Evolutionary conservation across 1,140 invertebrate genomes (phyloP), one percentile per base, ranked within the genome.

Genomic region (Euwallacea similis): DNA sequence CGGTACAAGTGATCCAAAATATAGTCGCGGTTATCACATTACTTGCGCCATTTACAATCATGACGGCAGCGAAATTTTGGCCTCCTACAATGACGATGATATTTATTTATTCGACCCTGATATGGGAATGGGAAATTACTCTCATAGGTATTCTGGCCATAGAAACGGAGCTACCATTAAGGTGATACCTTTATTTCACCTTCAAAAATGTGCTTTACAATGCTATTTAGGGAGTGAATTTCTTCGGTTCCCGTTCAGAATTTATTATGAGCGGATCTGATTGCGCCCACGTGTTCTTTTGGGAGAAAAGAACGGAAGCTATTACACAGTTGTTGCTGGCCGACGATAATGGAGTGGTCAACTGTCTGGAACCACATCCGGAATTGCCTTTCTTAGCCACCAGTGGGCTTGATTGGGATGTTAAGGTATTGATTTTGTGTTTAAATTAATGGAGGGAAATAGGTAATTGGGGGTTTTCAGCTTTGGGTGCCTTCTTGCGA

Each of bases 191-290:
- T 15, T 41, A 53, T 50, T 50, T 7, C 13, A 13, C 46, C 13
- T 50, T 50, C 46, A 50, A 50, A 10, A 13, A 10, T 11, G 6
- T 50, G 6, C 6, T 50, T 50, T 50, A 50, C 15, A 21, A 33
- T 50, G n/a, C 13, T 21, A 64, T 58, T 21, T 9, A 71, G 71
- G 93, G 94, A 6, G 94, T 98, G 0, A 93, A 95, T 78, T 98
- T 95, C 83, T 98, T 94, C 83, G 96, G 96, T 0, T 91, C 94
- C 1, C 88, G 88, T 67, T 95, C 93, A 78, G 92, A 98, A 82
- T 98, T 90, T 82, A 85, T 98, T 13, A 86, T 97, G 46, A 97
- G 95, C 69, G 96, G 96, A 2, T 97, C 95, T 21, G 96, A 98
- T 81, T 98, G 95, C 84, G 92, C 93, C n/a, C 88, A 97, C 82